Percentiles rank a stretch among this genome's conserved stretches.
Conservation (phyloP, 2,888 invertebrate species). For the Drosophila incognita region DNA sequence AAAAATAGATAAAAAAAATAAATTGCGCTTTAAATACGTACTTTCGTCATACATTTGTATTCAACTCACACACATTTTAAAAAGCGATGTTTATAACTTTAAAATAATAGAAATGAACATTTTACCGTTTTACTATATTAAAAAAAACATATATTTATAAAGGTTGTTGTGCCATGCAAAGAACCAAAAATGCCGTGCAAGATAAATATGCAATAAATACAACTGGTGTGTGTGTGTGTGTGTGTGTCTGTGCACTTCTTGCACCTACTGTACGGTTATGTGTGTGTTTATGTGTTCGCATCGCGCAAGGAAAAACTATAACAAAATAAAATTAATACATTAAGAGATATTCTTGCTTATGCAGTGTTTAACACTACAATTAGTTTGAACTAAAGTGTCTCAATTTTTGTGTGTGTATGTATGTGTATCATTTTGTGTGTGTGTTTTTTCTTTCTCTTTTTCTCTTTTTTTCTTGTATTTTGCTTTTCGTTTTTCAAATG, state of each 20-base stretch:
- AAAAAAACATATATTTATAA: slow-evolving; percentile 14
- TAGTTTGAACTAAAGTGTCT: slow-evolving; percentile 77
- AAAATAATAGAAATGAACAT: slow-evolving; percentile 60
- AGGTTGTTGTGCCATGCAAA: slow-evolving; percentile 54
- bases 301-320: slow-evolving; percentile 64
- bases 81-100: slow-evolving; percentile 42
- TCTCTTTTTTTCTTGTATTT: slow-evolving; percentile 36
- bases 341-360: slow-evolving; percentile 74
- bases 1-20: slow-evolving; percentile 59
- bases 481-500: slow-evolving; percentile 49
- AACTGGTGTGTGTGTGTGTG: slow-evolving; percentile 55
- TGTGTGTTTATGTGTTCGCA: slow-evolving; percentile 27
- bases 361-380: slow-evolving; percentile 76
- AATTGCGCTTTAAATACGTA: slow-evolving; percentile 56
- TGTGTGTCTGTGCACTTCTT: slow-evolving; percentile 24
- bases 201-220: slow-evolving; percentile 71
- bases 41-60: slow-evolving; percentile 24
- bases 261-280: slow-evolving; percentile 26
- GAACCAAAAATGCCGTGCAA: slow-evolving; percentile 65
- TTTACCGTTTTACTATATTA: slow-evolving; percentile 55
- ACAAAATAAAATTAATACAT: slow-evolving; percentile 75
- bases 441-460: slow-evolving; percentile 17
- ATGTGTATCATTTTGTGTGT: slow-evolving; percentile 32
- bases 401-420: slow-evolving; percentile 54
- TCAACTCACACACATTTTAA: slow-evolving; percentile 52